Conservation (phyloP, 2,797 vertebrate species). For the Coregonus ussuriensis region DNA sequence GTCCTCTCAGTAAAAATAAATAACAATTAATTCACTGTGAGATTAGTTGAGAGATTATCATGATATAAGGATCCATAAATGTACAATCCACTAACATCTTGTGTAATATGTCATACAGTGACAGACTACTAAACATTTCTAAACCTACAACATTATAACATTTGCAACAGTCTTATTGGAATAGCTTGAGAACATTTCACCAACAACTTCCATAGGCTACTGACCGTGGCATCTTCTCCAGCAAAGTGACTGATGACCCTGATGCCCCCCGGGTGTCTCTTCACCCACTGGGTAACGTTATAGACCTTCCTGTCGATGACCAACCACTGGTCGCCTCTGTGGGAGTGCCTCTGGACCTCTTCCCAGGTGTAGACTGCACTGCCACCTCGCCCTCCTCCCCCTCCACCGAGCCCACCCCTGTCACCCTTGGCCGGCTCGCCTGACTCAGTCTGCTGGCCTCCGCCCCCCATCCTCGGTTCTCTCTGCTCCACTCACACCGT, state of each 20-base stretch:
- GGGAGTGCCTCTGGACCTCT: slow-evolving; percentile 81
- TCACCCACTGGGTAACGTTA: slow-evolving; percentile 82
- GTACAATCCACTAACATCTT: too few relatives aligned
- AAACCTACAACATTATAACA: too few relatives aligned
- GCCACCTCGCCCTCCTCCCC: slow-evolving; percentile 37
- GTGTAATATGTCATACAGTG: too few relatives aligned
- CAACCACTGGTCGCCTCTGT: slow-evolving; percentile 82
- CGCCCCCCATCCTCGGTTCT: slow-evolving; percentile 50
- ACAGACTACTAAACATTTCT: too few relatives aligned
- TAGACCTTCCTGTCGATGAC: slow-evolving; percentile 90
- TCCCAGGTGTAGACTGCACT: slow-evolving; percentile 83
- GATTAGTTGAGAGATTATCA: too few relatives aligned
- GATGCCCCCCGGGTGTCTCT: slow-evolving; percentile 80
- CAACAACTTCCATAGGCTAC: slow-evolving; percentile 33
- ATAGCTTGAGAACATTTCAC: not conserved
- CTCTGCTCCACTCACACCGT: slow-evolving; percentile 50
- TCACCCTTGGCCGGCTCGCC: slow-evolving; percentile 22
- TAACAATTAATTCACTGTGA: too few relatives aligned
- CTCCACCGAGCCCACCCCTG: not conserved
- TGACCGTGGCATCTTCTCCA: slow-evolving; percentile 90
- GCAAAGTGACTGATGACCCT: slow-evolving; percentile 83
- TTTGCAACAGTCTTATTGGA: too few relatives aligned
- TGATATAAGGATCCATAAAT: too few relatives aligned
- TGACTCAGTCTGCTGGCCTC: slow-evolving; percentile 51
- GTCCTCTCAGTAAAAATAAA: too few relatives aligned